These are phyloP conservation scores for Cygnus olor DNA, from an alignment of 2,797 vertebrate species.

Conservation along the genomic window DNA sequence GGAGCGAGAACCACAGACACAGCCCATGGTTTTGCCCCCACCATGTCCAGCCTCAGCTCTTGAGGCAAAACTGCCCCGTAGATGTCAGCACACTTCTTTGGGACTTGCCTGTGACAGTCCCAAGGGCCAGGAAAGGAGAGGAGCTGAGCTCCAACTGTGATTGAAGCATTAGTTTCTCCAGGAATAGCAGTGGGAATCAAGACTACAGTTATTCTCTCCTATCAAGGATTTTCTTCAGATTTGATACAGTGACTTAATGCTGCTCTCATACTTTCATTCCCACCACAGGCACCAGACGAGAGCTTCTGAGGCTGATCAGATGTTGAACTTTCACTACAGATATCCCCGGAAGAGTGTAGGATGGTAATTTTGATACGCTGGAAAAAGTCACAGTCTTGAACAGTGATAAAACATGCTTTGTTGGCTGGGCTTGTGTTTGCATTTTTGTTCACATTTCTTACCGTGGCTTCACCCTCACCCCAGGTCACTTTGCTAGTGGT, in stretches of 20 bases:
- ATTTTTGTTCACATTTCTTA: not conserved
- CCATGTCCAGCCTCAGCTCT: accelerated
- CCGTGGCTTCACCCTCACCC: not conserved
- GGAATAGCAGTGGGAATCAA: not conserved
- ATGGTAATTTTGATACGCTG: not conserved
- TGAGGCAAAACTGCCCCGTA: not conserved
- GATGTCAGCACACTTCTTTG: not conserved
- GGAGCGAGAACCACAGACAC: accelerated
- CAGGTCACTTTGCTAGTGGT: not conserved
- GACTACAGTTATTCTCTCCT: not conserved
- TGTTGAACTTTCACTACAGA: not conserved
- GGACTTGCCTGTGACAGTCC: not conserved
- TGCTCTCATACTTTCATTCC: not conserved
- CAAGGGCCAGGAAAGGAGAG: not conserved
- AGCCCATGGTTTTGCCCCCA: not conserved
- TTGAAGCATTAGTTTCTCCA: not conserved
- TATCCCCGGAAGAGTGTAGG: accelerated
- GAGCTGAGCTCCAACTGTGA: not conserved
- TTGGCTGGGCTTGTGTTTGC: not conserved
- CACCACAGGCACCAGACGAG: not conserved
- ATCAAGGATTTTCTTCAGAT: not conserved
- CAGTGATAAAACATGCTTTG: not conserved
- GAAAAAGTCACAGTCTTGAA: not conserved
- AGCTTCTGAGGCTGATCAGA: not conserved
- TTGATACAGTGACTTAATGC: not conserved